Evolutionary conservation across 2,113 vertebrate genomes (phyloP).

Genomic region (Rhinoderma darwinii): DNA sequence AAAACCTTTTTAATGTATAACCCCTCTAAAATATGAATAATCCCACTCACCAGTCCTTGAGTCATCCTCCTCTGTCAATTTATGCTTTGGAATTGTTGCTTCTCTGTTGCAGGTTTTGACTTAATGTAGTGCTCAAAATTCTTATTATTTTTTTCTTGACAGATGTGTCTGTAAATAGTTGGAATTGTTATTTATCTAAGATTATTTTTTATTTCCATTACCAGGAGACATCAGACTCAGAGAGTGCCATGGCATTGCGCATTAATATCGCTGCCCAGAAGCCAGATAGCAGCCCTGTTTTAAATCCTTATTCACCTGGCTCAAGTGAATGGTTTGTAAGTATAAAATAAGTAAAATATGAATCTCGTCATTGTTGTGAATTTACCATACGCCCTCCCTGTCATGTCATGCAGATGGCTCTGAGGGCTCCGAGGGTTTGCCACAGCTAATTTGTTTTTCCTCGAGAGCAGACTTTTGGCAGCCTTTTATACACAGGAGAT

Average conservation of each 20-base stretch:
- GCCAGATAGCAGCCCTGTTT: constrained; percentile 79
- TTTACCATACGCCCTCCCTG: neutral
- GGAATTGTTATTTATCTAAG: neutral
- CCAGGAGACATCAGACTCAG: constrained; percentile 84
- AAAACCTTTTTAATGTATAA: too few species aligned
- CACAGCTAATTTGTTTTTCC: neutral
- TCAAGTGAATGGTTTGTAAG: constrained; percentile 87
- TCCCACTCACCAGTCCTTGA: too few species aligned
- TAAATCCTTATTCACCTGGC: constrained; percentile 76
- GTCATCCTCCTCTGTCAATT: too few species aligned
- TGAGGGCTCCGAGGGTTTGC: neutral
- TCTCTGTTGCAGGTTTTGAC: too few species aligned
- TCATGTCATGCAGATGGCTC: neutral
- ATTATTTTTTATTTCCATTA: neutral
- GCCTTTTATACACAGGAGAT: neutral
- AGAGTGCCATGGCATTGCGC: constrained; percentile 81
- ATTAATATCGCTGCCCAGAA: constrained; percentile 79
- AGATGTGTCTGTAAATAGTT: neutral
- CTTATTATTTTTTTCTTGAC: neutral
- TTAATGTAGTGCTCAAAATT: neutral
- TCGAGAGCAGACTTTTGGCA: neutral
- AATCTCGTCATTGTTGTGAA: too few species aligned
- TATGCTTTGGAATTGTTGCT: too few species aligned
- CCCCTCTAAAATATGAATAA: too few species aligned
- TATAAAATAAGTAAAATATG: constrained; percentile 53